A percentile compares a stretch with the other conserved stretches of the same genome.
phyloP scores from a whole-genome alignment of 2,113 vertebrate genomes.

The Psittacula cyanocephala region DNA sequence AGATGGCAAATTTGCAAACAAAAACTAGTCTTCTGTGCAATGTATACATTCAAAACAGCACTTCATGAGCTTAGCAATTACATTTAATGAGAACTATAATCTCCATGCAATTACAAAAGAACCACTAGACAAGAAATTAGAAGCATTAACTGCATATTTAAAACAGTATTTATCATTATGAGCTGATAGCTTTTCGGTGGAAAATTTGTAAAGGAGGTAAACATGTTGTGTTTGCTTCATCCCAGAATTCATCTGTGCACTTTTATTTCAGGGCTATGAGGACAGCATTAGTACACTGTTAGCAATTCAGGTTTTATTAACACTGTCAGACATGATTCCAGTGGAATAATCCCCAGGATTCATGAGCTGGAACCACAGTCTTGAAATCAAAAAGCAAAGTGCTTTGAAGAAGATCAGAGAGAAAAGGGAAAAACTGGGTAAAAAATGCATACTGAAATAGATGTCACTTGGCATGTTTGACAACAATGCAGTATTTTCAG shows the following conservation, averaged over 20 bases:
- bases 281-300: not conserved
- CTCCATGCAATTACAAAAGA: conserved; percentile 46
- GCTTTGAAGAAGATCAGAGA: conserved; percentile 6
- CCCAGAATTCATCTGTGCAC: not conserved
- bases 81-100: conserved; percentile 34
- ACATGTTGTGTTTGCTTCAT: not conserved
- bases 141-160: conserved; percentile 10
- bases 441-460: not conserved
- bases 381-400: not conserved
- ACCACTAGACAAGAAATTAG: conserved; percentile 42
- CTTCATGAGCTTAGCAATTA: conserved; percentile 27
- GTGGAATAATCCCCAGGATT: not conserved
- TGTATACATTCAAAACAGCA: conserved; percentile 12
- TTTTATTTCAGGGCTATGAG: not conserved
- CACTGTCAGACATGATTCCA: not conserved
- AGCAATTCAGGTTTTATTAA: conserved; percentile 32
- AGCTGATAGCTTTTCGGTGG: not conserved
- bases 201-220: conserved; percentile 1
- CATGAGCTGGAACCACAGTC: not conserved
- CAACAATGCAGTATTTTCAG: not conserved
- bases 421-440: not conserved
- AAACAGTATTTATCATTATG: conserved; percentile 32
- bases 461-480: not conserved
- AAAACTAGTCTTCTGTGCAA: conserved; percentile 21
- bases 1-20: conserved; percentile 21